Base-by-base conservation (phyloP, 1,140 invertebrate genomes). In the Neodiprion lecontei region DNA sequence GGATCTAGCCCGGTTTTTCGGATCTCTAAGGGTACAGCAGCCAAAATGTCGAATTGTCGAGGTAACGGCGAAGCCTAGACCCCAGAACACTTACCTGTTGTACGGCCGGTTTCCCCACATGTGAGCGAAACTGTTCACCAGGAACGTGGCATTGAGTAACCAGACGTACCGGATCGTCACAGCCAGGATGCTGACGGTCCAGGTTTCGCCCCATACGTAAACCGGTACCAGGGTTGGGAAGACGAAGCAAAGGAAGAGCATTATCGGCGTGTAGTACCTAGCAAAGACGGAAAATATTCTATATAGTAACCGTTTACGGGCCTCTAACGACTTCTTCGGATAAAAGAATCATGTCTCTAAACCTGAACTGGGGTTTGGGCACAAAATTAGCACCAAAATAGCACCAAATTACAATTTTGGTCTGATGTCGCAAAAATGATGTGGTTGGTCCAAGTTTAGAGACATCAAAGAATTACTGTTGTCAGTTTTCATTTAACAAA, bases 51-150 rank as follows among this genome's bases (percentile, higher is more conserved):
- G 1, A 40, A 40, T 40, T 40, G 28, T 40, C 28, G 28, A 40
- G 28, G 28, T 40, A 40, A 40, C 28, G 5, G 28, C 28, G 28
- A 40, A 40, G 28, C 28, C 28, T 40, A 40, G 28, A 4, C 28
- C 1, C 9, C 11, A 71, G 17, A 67, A 17, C 61, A 83, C 82
- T 84, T 81, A 90, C 90, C 77, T 90, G 78, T 90, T 95, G 83
- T 96, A 97, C 0, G 96, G 96, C 78, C 92, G 92, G 79, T 91
- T 91, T 47, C 96, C 96, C 89, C 91, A 95, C 77, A 95, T 90
- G 82, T 97, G 96, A 23, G 96, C 96, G 73, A 94, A 92, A 81
- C 94, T 95, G 86, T 98, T 98, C 48, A 98, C 96, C 8, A 93
- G 89, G 95, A 96, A 98, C 12, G 97, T 98, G 74, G 92, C 92